Evolutionary conservation across 2,113 vertebrate genomes (phyloP), one percentile per base, ranked within the genome.

Genomic region (Cheilinus undulatus): DNA sequence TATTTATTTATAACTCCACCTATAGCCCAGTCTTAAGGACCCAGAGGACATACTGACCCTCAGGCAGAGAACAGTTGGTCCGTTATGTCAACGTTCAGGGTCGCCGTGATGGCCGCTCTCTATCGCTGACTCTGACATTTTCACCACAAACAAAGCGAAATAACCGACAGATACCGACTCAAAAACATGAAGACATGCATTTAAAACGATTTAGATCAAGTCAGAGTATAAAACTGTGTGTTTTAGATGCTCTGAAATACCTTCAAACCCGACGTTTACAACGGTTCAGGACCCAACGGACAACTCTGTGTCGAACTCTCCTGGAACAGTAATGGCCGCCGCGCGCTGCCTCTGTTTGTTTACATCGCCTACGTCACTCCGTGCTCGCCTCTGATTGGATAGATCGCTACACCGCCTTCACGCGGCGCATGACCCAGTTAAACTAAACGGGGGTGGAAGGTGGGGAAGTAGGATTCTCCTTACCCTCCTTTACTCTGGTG

Each of bases 271-370:
- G 49, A 24, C 28, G 30, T n/a, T 1, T 24, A 56, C 17, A 46
- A 45, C 56, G 28, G 27, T 5, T 3, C 22, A 52, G 7, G 64
- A 45, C 1, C 36, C 13, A 28, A 66, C 50, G 36, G 17, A 36
- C 11, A 54, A 61, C 30, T 68, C 45, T 8, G 40, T 5, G 38
- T 56, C 56, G 17, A 61, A 64, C 49, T 70, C 60, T 20, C 7
- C 20, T 42, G 6, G 0, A 17, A 58, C 59, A 61, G 78, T 82
- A 68, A 88, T 88, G 86, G 88, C 89, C 40, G n/a, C n/a, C n/a
- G n/a, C n/a, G 87, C 80, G 60, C 60, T 69, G 73, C 58, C 45
- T 40, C 27, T 78, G 85, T 89, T 88, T 91, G 88, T 91, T 91
- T 90, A 91, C 88, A 87, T 76, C 30, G 2, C 0, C 14, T 1